phyloP scores from a whole-genome alignment of 2,113 vertebrate genomes.

The Leptocoma aspasia region DNA sequence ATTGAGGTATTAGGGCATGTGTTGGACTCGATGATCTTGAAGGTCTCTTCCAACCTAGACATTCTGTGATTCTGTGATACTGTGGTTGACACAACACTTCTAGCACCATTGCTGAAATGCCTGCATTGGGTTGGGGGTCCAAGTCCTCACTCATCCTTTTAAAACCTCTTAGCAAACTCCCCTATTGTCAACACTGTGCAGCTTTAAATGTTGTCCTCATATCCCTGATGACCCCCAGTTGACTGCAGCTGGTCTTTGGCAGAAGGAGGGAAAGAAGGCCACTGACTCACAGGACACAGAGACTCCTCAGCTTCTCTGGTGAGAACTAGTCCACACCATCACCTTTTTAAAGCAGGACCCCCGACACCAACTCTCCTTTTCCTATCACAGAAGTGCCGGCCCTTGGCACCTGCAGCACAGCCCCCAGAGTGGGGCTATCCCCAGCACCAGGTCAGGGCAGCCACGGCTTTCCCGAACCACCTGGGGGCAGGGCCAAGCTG shows the following conservation, averaged over 20 bases:
- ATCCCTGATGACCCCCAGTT: background rate
- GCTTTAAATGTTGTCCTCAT: background rate
- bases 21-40: too few species aligned
- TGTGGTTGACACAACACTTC: background rate
- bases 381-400: background rate
- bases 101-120: background rate
- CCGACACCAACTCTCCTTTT: background rate
- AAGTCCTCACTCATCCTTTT: background rate
- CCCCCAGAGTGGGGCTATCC: background rate
- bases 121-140: background rate
- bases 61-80: too few species aligned
- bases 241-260: background rate
- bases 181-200: rapidly evolving
- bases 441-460: background rate
- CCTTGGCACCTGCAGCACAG: background rate
- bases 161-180: background rate
- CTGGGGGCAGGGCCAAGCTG: rapidly evolving
- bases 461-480: rapidly evolving
- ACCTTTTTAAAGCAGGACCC: background rate
- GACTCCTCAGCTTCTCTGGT: background rate
- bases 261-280: background rate
- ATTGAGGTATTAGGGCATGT: too few species aligned
- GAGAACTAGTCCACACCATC: background rate
- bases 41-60: too few species aligned
- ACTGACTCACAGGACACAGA: background rate